Conservation (phyloP, 2,797 vertebrate species). For the Neosilurus mollespiculum region DNA sequence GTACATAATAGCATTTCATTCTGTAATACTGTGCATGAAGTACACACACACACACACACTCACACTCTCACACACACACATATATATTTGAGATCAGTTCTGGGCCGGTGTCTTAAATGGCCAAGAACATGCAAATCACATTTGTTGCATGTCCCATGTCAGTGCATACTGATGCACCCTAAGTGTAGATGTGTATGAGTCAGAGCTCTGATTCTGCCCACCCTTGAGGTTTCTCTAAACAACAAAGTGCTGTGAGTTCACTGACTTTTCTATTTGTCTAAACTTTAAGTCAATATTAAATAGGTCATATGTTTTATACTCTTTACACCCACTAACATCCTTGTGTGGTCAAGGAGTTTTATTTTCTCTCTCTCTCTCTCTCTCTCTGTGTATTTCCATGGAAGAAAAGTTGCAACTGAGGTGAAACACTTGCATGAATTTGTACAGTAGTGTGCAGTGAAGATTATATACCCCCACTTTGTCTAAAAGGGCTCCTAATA, state of each 20-base stretch:
- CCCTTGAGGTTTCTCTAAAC: constrained; percentile 2
- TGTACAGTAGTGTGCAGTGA: no score
- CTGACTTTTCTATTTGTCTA: constrained; percentile 10
- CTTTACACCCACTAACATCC: constrained; percentile 12
- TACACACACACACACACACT: no score
- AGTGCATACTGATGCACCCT: background rate
- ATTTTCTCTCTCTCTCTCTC: no score
- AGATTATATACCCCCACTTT: no score
- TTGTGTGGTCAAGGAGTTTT: constrained; percentile 13
- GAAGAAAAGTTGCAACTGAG: background rate
- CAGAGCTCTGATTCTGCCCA: background rate
- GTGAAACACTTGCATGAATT: background rate
- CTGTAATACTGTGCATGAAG: no score
- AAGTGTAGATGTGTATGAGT: background rate
- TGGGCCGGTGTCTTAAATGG: background rate
- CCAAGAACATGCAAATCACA: background rate
- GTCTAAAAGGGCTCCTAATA: no score
- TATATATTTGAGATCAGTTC: background rate
- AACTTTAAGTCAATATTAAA: constrained; percentile 33
- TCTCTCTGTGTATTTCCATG: background rate
- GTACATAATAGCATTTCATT: no score
- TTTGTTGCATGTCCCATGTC: background rate
- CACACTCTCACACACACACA: no score
- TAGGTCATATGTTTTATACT: constrained; percentile 41
- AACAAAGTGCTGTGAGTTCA: background rate